phyloP scores from a whole-genome alignment of 2,888 invertebrate species.

The Agonopterix heracliana region DNA sequence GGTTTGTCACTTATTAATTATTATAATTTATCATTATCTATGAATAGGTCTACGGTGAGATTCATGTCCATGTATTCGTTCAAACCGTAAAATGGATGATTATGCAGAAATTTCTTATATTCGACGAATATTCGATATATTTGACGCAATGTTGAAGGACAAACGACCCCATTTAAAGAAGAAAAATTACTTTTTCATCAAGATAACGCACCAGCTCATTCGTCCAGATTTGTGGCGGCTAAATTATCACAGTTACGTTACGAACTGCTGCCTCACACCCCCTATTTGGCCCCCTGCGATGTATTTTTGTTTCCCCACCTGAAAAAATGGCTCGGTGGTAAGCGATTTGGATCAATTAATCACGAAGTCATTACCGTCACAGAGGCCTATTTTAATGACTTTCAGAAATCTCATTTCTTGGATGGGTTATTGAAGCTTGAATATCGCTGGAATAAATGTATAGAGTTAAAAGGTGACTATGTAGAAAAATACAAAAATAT shows the following conservation, averaged over 20 bases:
- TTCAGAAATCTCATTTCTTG: neutral
- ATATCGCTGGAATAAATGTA: neutral
- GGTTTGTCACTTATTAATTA: no score
- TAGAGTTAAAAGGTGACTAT: conserved; percentile 29
- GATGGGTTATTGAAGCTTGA: neutral
- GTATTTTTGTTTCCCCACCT: conserved; percentile 11
- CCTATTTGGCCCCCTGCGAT: conserved; percentile 9
- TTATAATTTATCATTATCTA: no score
- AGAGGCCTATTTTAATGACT: neutral
- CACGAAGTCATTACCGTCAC: neutral
- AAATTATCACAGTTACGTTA: conserved; percentile 9
- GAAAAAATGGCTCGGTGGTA: conserved; percentile 6
- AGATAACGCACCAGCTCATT: conserved; percentile 6
- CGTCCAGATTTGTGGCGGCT: conserved; percentile 5
- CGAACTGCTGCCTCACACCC: conserved; percentile 11
- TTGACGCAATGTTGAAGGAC: neutral
- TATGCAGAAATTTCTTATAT: no score
- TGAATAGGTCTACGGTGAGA: no score
- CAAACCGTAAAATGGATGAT: no score
- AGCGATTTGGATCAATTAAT: conserved; percentile 4
- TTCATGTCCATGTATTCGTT: no score
- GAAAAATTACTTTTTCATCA: conserved; percentile 10
- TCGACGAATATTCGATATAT: no score
- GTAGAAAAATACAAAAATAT: conserved; percentile 43
- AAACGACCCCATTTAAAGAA: conserved; percentile 1